These are phyloP conservation scores for Eristalinus sepulchralis DNA, from an alignment of 2,888 invertebrate species.

Conservation along the genomic window DNA sequence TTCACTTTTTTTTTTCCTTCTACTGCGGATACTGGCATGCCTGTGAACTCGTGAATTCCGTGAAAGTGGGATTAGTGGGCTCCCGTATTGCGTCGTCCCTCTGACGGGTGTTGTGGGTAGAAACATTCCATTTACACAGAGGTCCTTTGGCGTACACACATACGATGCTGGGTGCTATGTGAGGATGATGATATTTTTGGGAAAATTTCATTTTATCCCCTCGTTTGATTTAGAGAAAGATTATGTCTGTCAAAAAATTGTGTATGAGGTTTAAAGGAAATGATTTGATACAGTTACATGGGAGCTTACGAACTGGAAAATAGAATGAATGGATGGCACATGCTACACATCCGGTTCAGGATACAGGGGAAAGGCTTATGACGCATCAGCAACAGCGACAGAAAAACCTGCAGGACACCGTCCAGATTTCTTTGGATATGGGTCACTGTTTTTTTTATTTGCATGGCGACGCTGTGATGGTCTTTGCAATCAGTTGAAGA, in stretches of 20 bases:
- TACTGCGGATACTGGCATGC: background rate
- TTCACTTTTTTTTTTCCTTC: background rate
- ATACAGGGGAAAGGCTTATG: background rate
- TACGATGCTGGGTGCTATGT: background rate
- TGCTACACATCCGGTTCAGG: background rate
- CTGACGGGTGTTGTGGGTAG: background rate
- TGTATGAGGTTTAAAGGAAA: conserved; percentile 42
- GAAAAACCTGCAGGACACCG: no score
- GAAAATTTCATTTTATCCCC: conserved; percentile 5
- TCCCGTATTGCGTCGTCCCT: background rate
- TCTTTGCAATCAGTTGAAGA: background rate
- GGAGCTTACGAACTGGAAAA: background rate
- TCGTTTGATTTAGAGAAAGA: conserved; percentile 49
- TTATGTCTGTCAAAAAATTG: conserved; percentile 51
- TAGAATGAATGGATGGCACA: background rate
- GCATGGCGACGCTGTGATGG: background rate
- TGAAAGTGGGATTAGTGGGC: conserved; percentile 38
- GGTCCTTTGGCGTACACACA: background rate
- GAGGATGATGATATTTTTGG: background rate
- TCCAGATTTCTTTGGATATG: background rate
- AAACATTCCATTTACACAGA: background rate
- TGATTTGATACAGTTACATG: conserved; percentile 43
- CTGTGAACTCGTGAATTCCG: background rate
- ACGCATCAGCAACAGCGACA: background rate
- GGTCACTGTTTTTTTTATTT: background rate